Base-by-base conservation (phyloP, 2,888 invertebrate genomes). In the Lumbricus terrestris region DNA sequence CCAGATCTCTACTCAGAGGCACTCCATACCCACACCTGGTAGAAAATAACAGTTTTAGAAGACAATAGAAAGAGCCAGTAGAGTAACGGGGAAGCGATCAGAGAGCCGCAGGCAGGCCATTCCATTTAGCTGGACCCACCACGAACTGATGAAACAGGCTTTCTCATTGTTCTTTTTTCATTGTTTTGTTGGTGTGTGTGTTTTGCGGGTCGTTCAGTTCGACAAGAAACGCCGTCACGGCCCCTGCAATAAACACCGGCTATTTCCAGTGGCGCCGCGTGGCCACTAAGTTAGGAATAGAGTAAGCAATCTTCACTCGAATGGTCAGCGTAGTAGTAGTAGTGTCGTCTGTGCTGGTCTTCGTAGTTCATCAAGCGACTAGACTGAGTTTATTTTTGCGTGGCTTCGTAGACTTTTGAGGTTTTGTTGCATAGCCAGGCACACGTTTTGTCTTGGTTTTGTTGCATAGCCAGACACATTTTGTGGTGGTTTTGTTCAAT, bases 261-360 rank as follows among this genome's bases (percentile, higher is more conserved):
- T 94, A 94, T 91, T 93, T 94, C 89, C 97, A 97, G 96, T 98
- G 97, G 97, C 97, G 97, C 95, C 97, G 97, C 96, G 97, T 97
- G 95, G 97, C 97, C 95, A 97, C 97, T 96, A 97, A 97, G 96
- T 97, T 97, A 95, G 97, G 97, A 96, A 97, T 98, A 96, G 97
- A 97, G 97, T 97, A 97, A 97, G 97, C 97, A 34, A 82, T 13
- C 34, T 40, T 40, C 5, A 89, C 34, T 40, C 40, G 15, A 38
- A 38, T 34, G 13, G 29, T 29, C 23, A 69, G 69, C 69, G 69
- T 69, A n/a, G 69, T 69, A n/a, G 69, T 69, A n/a, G n/a, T n/a
- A n/a, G n/a, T n/a, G n/a, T n/a, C n/a, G 6, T 69, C 29, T n/a
- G 29, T 69, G 69, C 69, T 69, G 69, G n/a, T n/a, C n/a, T 23